Evolutionary conservation across 1,140 invertebrate species (phyloP), one percentile per base, ranked within the genome.

Genomic region (Reticulitermes speratus): DNA sequence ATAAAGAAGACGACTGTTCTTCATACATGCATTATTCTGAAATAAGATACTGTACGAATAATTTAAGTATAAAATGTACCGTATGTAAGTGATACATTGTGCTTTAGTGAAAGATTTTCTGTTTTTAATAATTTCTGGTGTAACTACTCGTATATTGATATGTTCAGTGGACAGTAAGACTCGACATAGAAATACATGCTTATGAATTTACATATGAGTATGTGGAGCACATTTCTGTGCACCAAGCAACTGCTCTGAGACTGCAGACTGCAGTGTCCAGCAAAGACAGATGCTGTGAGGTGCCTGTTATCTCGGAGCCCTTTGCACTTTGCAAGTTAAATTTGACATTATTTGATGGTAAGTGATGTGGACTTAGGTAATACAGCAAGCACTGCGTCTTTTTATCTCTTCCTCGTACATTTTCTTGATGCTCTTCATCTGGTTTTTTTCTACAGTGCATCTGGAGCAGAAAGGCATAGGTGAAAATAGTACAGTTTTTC

Each of bases 351-450:
- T 30, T 1, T 65, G 38, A 65, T 65, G n/a, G 65, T 30, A 75
- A n/a, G 8, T n/a, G 25, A 25, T 75, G 65, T 32, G 8, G 9
- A 25, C 14, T n/a, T 84, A 92, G 83, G 90, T 86, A 48, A 92
- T 90, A 65, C 88, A 90, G 87, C 91, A 92, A 86, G 88, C 89
- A 38, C 89, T 89, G 87, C 91, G 91, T 86, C 89, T 89, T 65
- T 89, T 87, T 38, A 48, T 48, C 45, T 48, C 45, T 45, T 11
- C 14, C 14, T 38, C 5, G 38, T 38, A 38, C 38, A n/a, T n/a
- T n/a, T 38, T 38, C 38, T 38, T 38, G 38, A 38, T 5, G 38
- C 38, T 38, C 38, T 5, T 38, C 38, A 38, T 38, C 38, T 38
- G 38, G 38, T 2, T 38, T 38, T 38, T 38, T 38, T 38, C 38